Evolutionary conservation across 1,140 invertebrate species (phyloP).

Genomic region (Euwallacea similis): DNA sequence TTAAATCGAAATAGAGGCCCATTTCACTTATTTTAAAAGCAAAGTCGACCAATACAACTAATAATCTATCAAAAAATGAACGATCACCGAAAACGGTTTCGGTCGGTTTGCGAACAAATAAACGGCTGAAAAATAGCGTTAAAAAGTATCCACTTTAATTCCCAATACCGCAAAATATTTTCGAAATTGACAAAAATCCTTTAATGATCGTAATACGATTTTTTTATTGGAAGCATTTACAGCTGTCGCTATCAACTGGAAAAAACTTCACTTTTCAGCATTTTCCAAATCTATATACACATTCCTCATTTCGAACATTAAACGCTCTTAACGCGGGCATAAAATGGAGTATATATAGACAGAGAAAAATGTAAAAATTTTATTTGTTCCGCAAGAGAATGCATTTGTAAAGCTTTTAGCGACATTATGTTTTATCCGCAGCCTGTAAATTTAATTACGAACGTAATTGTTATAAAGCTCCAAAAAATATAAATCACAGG

Average conservation of each 20-base stretch:
- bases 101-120: constrained; percentile 9
- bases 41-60: constrained; percentile 1
- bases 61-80: constrained; percentile 18
- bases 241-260: not conserved
- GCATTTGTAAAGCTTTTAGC: constrained; percentile 5
- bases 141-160: constrained; percentile 21
- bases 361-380: constrained; percentile 1
- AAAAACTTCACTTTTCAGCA: no score
- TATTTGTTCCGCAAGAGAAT: not conserved
- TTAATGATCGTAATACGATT: constrained; percentile 16
- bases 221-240: constrained; percentile 13
- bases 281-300: no score
- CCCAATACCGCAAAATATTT: constrained; percentile 21
- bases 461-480: constrained; percentile 24
- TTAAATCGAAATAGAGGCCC: not conserved
- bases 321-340: no score
- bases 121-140: constrained; percentile 17
- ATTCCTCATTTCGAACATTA: no score
- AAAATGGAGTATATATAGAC: not conserved
- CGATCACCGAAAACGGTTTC: constrained; percentile 6
- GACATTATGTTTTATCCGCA: constrained; percentile 22
- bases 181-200: constrained; percentile 18
- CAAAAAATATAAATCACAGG: constrained; percentile 32
- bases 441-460: constrained; percentile 28
- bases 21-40: constrained; percentile 7